Conservation (phyloP, 2,797 vertebrate species). For the Hapalemur alaotrensis region DNA sequence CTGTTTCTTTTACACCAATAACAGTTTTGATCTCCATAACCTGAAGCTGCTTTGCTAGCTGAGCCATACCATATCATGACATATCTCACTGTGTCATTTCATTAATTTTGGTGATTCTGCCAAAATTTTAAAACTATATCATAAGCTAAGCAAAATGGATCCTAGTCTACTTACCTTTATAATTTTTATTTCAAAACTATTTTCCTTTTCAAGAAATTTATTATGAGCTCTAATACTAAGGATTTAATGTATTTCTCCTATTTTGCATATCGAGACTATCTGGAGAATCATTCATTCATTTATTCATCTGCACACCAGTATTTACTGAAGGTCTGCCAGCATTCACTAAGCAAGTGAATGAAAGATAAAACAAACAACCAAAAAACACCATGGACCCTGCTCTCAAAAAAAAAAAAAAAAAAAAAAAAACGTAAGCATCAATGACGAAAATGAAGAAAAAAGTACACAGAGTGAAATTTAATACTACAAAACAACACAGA, state of each 20-base stretch:
- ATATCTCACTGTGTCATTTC: not conserved
- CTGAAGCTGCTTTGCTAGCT: not conserved
- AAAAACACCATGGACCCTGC: not conserved
- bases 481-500: not conserved
- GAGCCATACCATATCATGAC: not conserved
- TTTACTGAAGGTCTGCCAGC: not conserved
- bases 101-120: not conserved
- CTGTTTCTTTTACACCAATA: not conserved
- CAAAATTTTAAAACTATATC: not conserved
- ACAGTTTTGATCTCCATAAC: accelerated
- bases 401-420: not conserved
- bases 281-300: not conserved
- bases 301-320: not conserved
- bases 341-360: not conserved
- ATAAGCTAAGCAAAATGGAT: not conserved
- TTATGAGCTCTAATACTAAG: not conserved
- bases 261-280: not conserved
- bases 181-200: not conserved
- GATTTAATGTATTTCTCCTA: not conserved
- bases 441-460: not conserved
- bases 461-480: not conserved
- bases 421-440: not conserved
- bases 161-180: not conserved
- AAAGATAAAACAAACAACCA: not conserved
- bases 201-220: not conserved